Evolutionary conservation across 2,888 invertebrate species (phyloP), one percentile per base, ranked within the genome.

Genomic region (Nebria brevicollis): DNA sequence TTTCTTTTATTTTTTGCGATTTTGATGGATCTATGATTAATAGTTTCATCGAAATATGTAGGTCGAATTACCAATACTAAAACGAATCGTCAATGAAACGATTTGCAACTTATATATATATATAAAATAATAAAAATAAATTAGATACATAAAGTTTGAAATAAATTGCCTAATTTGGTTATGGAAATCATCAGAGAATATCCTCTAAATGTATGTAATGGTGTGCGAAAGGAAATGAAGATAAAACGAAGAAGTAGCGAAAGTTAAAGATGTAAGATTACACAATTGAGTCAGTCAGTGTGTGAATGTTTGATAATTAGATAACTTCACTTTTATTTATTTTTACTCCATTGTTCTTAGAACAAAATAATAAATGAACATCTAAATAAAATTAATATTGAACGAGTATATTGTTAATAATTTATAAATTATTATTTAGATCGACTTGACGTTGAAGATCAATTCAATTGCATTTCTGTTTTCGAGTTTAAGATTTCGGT

Each of bases 11-110:
- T 26, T 26, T 65, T 10, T 64, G 72, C 41, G n/a, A 34, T 41
- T 65, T 15, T 54, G 20, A 34, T 26, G 64, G 1, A 15, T 15
- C n/a, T 34, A 41, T 77, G 41, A 25, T 66, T 66, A 41, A n/a
- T 75, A 66, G 26, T 68, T 13, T 77, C 41, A 20, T 66, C 20
- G 76, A 68, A 77, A 20, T 10, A 34, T 68, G 68, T 41, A 41
- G 68, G 66, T 15, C 70, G 42, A 25, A n/a, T 13, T 13, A 54
- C 54, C 8, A 3, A 7, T 1, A 77, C 42, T 54, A 54, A 54
- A 7, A 54, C 13, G 6, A 25, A 43, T 77, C 34, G 34, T 34
- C 34, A 34, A 34, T 34, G 34, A 34, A 2, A 34, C 34, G 34
- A 34, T 34, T 34, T 34, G 34, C 20, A 20, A 20, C 20, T 20